phyloP scores from a whole-genome alignment of 2,797 vertebrate species.

The Antrozous pallidus region DNA sequence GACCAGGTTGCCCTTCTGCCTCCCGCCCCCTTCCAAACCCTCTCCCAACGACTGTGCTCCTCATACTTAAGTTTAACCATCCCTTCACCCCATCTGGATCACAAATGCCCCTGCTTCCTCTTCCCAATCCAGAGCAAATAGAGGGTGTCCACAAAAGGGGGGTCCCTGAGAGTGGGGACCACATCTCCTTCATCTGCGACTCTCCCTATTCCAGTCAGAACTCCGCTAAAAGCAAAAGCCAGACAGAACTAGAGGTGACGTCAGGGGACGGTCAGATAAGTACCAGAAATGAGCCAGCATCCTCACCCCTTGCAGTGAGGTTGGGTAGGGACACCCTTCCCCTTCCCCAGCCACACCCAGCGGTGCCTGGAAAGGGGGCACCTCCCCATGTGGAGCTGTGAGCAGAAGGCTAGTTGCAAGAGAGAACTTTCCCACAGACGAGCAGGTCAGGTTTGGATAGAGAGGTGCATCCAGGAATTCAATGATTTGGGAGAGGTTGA shows the following conservation, averaged over 20 bases:
- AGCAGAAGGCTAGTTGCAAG: neutral
- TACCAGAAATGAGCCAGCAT: neutral
- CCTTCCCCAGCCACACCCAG: neutral
- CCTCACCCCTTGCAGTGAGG: neutral
- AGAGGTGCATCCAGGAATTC: neutral
- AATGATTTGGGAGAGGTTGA: neutral
- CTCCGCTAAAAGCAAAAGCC: neutral
- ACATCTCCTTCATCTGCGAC: neutral
- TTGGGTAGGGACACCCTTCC: neutral
- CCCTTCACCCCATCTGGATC: neutral
- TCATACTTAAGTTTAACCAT: neutral
- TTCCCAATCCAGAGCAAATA: neutral
- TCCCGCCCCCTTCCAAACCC: neutral
- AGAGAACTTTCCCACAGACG: neutral
- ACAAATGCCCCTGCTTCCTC: neutral
- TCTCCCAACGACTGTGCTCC: neutral
- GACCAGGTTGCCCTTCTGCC: neutral
- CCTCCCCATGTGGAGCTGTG: no score
- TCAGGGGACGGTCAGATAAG: neutral
- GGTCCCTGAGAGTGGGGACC: neutral
- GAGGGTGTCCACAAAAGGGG: neutral
- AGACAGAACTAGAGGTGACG: neutral
- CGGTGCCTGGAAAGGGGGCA: neutral
- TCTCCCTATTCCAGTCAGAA: neutral
- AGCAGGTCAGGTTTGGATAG: neutral